Base-by-base conservation (phyloP, 2,888 invertebrate genomes). In the Bellardia bayeri region DNA sequence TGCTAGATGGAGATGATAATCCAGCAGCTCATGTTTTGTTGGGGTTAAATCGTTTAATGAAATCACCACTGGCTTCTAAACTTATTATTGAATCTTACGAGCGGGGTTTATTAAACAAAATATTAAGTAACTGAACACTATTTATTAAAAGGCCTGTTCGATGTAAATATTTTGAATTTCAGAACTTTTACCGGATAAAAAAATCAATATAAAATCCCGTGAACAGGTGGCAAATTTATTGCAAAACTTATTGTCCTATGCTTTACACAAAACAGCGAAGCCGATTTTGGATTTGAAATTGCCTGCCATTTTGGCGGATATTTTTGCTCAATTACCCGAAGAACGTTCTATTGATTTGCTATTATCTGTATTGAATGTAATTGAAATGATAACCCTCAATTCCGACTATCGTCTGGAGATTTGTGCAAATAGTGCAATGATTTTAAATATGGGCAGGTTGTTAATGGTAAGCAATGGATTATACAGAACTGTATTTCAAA, bases 361-460 rank as follows among this genome's bases (percentile, higher is more conserved):
- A 11, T 75, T 92, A 2, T 87, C 90, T 0, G 56, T 92, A 7
- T 88, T 92, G 2, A 85, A 87, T 13, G 89, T 91, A 2, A 88
- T 92, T 23, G 92, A 92, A 81, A 90, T 85, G n/a, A 72, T 92
- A 71, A 90, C 91, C 0, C 90, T 88, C 16, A 91, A 91, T 75
- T 88, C 90, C 11, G 92, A 91, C 5, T 91, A 90, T 63, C 90
- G 92, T 4, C 14, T 69, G 0, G 5, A 66, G 0, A 58, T 92
- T 3, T 90, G 90, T 0, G 51, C 74, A 40, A 83, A 86, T 23
- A 49, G 5, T 0, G 4, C 74, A 1, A 85, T 92, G 2, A 84
- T 90, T 0, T 87, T 87, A 8, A 90, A 90, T 79, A 86, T 92
- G 13, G 91, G 91, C 0, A 80, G 89, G 6, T 72, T 92, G 1